Evolutionary conservation across 1,140 invertebrate genomes (phyloP).

Genomic region (Trichonephila clavata): DNA sequence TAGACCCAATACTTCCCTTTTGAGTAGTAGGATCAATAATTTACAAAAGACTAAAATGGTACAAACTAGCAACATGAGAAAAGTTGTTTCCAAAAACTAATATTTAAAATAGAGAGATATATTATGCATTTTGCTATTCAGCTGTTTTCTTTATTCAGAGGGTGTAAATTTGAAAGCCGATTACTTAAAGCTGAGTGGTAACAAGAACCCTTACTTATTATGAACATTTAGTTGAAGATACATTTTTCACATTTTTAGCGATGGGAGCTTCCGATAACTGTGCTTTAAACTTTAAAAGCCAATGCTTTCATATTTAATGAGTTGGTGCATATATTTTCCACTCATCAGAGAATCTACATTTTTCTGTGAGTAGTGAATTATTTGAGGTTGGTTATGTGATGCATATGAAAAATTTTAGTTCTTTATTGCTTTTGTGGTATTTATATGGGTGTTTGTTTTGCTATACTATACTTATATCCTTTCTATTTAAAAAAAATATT

Average conservation of each 20-base stretch:
- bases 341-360: not conserved
- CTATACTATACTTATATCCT: too few species aligned
- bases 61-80: not conserved
- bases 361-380: not conserved
- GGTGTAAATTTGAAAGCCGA: not conserved
- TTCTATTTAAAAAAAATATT: too few species aligned
- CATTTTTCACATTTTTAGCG: not conserved
- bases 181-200: not conserved
- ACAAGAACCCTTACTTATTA: not conserved
- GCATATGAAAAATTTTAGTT: not conserved
- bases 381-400: not conserved
- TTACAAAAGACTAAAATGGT: too few species aligned
- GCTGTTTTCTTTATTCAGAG: not conserved
- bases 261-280: not conserved
- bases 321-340: not conserved
- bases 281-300: not conserved
- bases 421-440: too few species aligned
- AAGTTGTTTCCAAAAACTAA: not conserved
- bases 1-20: too few species aligned
- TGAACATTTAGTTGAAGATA: not conserved
- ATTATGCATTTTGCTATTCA: not conserved
- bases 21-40: too few species aligned
- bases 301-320: not conserved
- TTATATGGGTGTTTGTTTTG: too few species aligned
- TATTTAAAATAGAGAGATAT: not conserved